Evolutionary conservation across 2,888 invertebrate species (phyloP), one percentile per base, ranked within the genome.

Genomic region (Aleiodes testaceus): DNA sequence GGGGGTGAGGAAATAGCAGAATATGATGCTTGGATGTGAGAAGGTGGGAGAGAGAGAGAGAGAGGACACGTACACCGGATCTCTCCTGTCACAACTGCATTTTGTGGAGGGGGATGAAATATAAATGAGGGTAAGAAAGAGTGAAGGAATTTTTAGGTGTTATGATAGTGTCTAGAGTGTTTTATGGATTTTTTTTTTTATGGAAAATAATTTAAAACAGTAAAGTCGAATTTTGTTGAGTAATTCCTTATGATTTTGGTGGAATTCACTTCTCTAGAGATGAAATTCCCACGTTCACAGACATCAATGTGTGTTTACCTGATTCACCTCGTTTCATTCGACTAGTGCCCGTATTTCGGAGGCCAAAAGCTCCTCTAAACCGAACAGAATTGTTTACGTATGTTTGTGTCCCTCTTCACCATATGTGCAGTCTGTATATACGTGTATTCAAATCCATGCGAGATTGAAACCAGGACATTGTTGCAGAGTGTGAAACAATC

Each of bases 1-100:
- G 26, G 26, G 3, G 26, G 70, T 50, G 69, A 70, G 55, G 66
- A 72, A 72, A 68, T 45, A 67, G 73, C 70, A 49, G 70, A 69
- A 73, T 75, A 74, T 75, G 73, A 82, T 83, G 80, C 81, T 78
- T 78, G 78, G 81, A 84, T 84, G 77, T 66, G 73, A 71, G 69
- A 79, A 70, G 61, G 66, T 22, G 18, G 53, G 22, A 22, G 11
- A 53, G 22, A 22, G 11, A 53, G 22, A 22, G 53, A 53, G n/a
- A 20, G 26, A 26, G n/a, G 14, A 53, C 53, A 53, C 26, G 22
- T 53, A 53, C 53, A 53, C 53, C 53, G 53, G 12, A 53, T 53
- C 53, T 20, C 26, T n/a, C 22, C 26, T 22, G 53, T 53, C 53
- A 53, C 22, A 20, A 53, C 26, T 36, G 53, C 53, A 53, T 53